phyloP scores from a whole-genome alignment of 2,113 vertebrate species.

The Phaethornis superciliosus region DNA sequence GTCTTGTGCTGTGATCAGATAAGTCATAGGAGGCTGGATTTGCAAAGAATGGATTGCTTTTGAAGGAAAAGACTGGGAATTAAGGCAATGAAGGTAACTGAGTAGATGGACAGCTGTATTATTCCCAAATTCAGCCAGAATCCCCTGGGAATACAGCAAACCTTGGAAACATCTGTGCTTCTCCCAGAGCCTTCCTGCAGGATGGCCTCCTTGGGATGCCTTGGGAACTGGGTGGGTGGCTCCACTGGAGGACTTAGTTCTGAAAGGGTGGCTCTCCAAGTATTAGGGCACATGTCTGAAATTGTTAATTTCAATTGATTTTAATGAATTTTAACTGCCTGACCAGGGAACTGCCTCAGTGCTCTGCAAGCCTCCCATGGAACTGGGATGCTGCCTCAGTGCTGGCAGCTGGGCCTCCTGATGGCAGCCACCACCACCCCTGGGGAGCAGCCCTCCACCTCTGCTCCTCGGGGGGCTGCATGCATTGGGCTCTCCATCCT shows the following conservation, averaged over 20 bases:
- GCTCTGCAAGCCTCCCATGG: fast-evolving
- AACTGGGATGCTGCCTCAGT: fast-evolving
- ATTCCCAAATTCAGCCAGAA: neutral
- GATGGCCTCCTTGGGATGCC: neutral
- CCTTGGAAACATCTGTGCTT: neutral
- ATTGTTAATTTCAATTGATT: neutral
- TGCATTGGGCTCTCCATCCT: neutral
- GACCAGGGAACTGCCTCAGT: fast-evolving
- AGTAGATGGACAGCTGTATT: neutral
- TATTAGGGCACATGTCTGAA: fast-evolving
- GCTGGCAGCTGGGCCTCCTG: neutral
- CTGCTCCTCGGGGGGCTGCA: neutral
- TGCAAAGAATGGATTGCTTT: neutral
- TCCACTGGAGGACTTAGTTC: fast-evolving
- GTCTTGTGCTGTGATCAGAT: neutral
- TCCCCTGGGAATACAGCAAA: neutral
- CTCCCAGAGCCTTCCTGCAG: neutral
- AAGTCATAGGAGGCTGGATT: neutral
- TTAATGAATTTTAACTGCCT: no score
- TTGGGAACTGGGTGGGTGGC: fast-evolving
- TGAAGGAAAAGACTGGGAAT: neutral
- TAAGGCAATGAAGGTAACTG: neutral
- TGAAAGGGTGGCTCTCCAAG: neutral
- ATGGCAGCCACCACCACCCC: fast-evolving
- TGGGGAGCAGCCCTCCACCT: neutral